Evolutionary conservation across 1,140 invertebrate genomes (phyloP), one percentile per base, ranked within the genome.

Genomic region (Teleogryllus occipitalis): DNA sequence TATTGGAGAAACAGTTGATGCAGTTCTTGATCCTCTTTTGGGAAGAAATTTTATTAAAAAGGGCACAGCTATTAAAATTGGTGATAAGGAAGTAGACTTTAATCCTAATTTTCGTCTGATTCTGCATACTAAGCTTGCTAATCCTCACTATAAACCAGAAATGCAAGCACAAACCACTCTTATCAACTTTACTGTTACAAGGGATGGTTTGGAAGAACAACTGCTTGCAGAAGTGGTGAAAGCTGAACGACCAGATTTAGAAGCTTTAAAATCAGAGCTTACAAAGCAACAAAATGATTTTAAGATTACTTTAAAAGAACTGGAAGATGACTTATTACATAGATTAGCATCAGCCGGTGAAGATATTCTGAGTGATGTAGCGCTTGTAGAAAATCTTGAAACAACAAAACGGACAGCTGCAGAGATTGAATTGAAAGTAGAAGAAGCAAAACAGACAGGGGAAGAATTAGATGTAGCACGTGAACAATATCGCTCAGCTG

Each of bases 151-250:
- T 84, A 96, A 97, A 84, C 96, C 96, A 0, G 97, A 98, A 87
- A 95, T 98, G 91, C 97, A 98, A 86, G 97, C 97, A 0, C 96
- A 98, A 87, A 95, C 95, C n/a, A 98, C 96, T 7, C 87, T 98
- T 7, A 97, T 98, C 78, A 97, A 98, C 85, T 98, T 98, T 84
- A 97, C 96, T 47, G 97, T 99, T 0, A 98, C 97, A 0, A 90
- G 91, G 82, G 95, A 97, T 86, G 96, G 95, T 74, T 87, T 98
- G 8, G 97, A 98, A 86, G 97, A 98, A 85, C 97, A 98, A 86
- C 85, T 99, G 7, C 87, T 98, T 39, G 96, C 95, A 18, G 96
- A 96, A 87, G 96, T 98, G 10, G 97, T 99, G 0, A 96, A 96
- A 87, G 93, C 92, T 8, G 97, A 98, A 87, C 89, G 97, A 82